Percentiles rank a stretch among this genome's conserved stretches.
These are phyloP conservation scores for Thryonomys swinderianus DNA, from an alignment of 2,113 vertebrate genomes.

Conservation along the genomic window DNA sequence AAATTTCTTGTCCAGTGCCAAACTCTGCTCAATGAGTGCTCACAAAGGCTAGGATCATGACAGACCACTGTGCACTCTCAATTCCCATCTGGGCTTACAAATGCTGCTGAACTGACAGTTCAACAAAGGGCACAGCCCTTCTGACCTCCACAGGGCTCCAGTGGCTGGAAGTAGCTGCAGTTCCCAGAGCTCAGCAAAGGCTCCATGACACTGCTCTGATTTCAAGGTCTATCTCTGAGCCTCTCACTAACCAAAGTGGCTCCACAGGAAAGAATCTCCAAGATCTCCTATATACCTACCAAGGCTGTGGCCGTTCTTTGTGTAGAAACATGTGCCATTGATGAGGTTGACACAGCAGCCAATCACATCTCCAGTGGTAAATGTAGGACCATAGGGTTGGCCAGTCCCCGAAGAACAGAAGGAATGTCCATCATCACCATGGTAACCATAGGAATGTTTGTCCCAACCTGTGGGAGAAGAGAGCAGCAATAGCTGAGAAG, in stretches of 20 bases:
- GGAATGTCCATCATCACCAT: conserved; percentile 98
- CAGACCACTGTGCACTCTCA: not conserved
- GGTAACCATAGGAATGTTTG: conserved; percentile 99
- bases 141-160: not conserved
- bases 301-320: conserved; percentile 98
- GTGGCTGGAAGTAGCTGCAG: not conserved
- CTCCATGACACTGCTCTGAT: not conserved
- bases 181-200: conserved; percentile 25
- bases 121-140: not conserved
- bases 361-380: conserved; percentile 98
- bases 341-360: conserved; percentile 99
- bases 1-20: not conserved
- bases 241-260: conserved; percentile 18
- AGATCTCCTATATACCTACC: conserved; percentile 84
- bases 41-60: conserved; percentile 12
- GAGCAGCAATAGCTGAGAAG: conserved; percentile 48
- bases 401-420: conserved; percentile 99
- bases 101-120: conserved; percentile 23
- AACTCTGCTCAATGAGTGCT: not conserved
- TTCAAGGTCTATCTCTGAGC: not conserved
- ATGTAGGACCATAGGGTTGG: conserved; percentile 97
- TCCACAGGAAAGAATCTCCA: not conserved
- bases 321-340: conserved; percentile 98
- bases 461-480: conserved; percentile 93
- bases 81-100: conserved; percentile 21